A percentile compares a stretch with the other conserved stretches of the same genome.
Conservation (phyloP, 2,888 invertebrate species). For the Ariolimax columbianus region DNA sequence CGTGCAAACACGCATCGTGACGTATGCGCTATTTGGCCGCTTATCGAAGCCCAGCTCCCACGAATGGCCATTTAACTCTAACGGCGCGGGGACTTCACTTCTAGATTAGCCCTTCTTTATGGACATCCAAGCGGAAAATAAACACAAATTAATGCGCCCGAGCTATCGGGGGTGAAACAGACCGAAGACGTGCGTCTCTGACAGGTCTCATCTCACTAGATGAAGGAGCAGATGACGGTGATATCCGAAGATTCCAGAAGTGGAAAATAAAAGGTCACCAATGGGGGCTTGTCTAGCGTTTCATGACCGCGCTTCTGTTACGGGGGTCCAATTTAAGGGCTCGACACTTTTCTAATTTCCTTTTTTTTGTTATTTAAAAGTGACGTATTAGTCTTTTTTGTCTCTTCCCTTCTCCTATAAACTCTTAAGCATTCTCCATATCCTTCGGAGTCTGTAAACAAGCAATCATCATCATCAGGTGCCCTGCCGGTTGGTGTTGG, state of each 20-base stretch:
- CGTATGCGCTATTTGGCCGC: slow-evolving; percentile 46
- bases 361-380: background rate
- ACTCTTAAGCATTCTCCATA: too few species aligned
- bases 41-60: slow-evolving; percentile 37
- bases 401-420: too few species aligned
- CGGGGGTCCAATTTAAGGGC: background rate
- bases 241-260: slow-evolving; percentile 10
- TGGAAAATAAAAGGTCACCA: slow-evolving; percentile 28
- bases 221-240: slow-evolving; percentile 43
- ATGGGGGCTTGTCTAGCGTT: background rate
- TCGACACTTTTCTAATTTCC: background rate
- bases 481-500: too few species aligned
- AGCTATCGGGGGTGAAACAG: slow-evolving; percentile 47
- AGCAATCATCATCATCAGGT: too few species aligned
- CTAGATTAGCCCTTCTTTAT: slow-evolving; percentile 56
- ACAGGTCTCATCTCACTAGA: slow-evolving; percentile 45
- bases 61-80: slow-evolving; percentile 45
- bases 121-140: slow-evolving; percentile 55
- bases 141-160: slow-evolving; percentile 57
- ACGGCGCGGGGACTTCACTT: slow-evolving; percentile 36
- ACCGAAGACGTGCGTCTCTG: slow-evolving; percentile 27
- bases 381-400: background rate
- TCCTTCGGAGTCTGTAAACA: too few species aligned
- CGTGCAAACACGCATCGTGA: slow-evolving; percentile 53
- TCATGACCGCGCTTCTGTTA: background rate